Evolutionary conservation across 2,113 vertebrate genomes (phyloP), one percentile per base, ranked within the genome.

Genomic region (Otis tarda): DNA sequence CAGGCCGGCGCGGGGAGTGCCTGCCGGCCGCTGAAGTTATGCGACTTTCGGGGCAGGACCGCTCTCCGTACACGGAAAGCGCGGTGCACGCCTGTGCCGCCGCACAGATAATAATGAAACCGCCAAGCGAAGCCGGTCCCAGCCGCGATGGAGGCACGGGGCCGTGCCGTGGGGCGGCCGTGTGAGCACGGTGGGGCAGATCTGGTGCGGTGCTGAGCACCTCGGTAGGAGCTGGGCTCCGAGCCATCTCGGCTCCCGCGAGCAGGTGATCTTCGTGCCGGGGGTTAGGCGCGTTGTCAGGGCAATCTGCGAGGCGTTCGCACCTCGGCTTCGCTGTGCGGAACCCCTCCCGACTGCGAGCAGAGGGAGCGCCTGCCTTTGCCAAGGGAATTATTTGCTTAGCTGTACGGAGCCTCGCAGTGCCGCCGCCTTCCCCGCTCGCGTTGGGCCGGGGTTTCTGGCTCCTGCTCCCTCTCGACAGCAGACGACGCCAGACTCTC

Each of bases 91-190:
- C 68, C 70, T 52, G 81, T 45, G 64, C 43, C 2, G 3, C 37
- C 30, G 37, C 55, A 25, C 71, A 17, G 27, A 24, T 59, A 20
- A 64, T 19, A 27, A 35, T 0, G 13, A 30, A 67, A 65, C 47
- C 12, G 59, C 76, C 63, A 20, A 20, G 8, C 3, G 3, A 70
- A 60, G 85, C 57, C 0, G 1, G 14, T 41, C 76, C 82, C 6
- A 20, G 39, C 59, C 2, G 0, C 0, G 2, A 33, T 0, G 4
- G 37, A n/a, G 41, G 1, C 52, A 15, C 4, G 1, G 33, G 41
- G 45, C 56, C 1, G 10, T 57, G 33, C n/a, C 6, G 19, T 22
- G 49, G 49, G 39, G 55, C 7, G 1, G 35, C 64, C 2, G 0
- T 31, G 18, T 0, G 8, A 49, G 73, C 50, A 5, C 2, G 6